Evolutionary conservation across 2,113 vertebrate genomes (phyloP), one percentile per base, ranked within the genome.

Genomic region (Larimichthys polyactis): DNA sequence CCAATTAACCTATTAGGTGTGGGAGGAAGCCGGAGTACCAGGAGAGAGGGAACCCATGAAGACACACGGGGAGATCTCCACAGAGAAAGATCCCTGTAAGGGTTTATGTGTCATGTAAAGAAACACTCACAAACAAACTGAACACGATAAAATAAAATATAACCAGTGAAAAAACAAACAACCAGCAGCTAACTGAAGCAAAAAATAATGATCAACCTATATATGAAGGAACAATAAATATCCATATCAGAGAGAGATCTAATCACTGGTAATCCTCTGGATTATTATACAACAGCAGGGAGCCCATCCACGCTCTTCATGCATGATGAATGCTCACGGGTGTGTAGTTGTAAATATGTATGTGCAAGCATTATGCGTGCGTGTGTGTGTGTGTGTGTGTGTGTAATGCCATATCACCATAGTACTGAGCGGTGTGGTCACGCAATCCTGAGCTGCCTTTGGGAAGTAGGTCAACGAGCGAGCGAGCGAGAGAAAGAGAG

Each of bases 381-480:
- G 59, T 36, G 36, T 36, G 49, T 63, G 59, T 36, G 36, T 36
- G 36, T 36, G n/a, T 67, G 59, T 52, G 59, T 58, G 64, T 54
- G 59, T 36, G 79, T 29, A 67, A 77, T 52, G 73, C 70, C 44
- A 67, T 51, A 80, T 79, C 78, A 78, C 54, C 8, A 64, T 10
- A 77, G 67, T 44, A 65, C 64, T 76, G 86, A 79, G 83, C 66
- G 22, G 72, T 32, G 62, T 43, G 75, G 92, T 92, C 92, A 92
- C 87, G 88, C 92, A 90, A 90, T 71, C 87, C 79, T 64, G 79
- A 77, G 85, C 84, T 52, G 84, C 85, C 66, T 79, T 78, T 70
- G 75, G 87, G 90, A 92, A 91, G 85, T 90, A 83, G 92, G 93
- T 91, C 92, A 94, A 85, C 64, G 87, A 87, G 82, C 1, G 62